These are phyloP conservation scores for Phasianus colchicus DNA, from an alignment of 2,113 vertebrate species.

Conservation along the genomic window DNA sequence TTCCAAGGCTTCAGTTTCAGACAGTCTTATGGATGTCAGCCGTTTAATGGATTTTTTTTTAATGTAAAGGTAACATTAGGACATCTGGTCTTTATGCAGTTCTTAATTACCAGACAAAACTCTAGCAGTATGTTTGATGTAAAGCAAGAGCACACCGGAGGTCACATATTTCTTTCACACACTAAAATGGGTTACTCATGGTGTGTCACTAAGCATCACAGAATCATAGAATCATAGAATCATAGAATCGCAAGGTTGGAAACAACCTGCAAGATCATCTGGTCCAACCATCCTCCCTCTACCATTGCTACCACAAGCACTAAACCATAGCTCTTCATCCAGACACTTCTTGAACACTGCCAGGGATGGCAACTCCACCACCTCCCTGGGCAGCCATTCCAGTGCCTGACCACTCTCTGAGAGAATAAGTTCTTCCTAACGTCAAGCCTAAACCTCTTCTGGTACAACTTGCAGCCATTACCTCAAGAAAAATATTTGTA, in stretches of 20 bases:
- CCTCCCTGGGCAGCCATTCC: no score
- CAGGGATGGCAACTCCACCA: no score
- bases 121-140: neutral
- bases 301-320: no score
- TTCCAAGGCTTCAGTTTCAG: conserved; percentile 5
- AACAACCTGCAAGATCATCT: no score
- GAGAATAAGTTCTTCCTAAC: no score
- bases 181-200: neutral
- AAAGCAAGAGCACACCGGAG: neutral
- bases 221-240: neutral
- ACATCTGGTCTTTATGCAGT: neutral
- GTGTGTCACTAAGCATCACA: neutral
- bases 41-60: neutral
- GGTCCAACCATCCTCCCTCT: no score
- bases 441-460: no score
- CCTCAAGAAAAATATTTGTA: neutral
- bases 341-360: no score
- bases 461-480: no score
- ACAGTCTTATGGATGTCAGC: neutral
- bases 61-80: neutral
- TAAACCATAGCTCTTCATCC: no score
- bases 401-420: no score
- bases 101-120: neutral
- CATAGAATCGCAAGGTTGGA: no score
- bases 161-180: neutral